Evolutionary conservation across 2,797 vertebrate genomes (phyloP).

Genomic region (Pipistrellus pygmaeus): DNA sequence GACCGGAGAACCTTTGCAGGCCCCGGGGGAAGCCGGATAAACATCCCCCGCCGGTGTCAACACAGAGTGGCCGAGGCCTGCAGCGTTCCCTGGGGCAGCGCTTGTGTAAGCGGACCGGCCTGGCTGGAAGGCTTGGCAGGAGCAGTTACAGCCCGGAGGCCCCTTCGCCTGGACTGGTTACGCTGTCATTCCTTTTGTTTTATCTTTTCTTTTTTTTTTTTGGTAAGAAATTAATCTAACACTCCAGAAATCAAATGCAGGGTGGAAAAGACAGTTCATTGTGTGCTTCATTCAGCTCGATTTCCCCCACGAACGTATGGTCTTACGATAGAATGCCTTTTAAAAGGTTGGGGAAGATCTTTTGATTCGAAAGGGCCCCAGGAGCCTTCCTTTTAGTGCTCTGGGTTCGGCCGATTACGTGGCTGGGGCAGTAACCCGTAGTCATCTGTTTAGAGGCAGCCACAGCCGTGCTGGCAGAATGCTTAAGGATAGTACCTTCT

Average conservation of each 20-base stretch:
- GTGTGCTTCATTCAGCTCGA: background rate
- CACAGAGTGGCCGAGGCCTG: background rate
- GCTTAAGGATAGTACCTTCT: background rate
- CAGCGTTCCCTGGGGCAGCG: background rate
- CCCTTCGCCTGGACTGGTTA: slow-evolving; percentile 19
- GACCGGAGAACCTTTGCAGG: slow-evolving; percentile 45
- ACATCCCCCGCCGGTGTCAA: slow-evolving; percentile 5
- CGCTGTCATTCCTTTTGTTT: background rate
- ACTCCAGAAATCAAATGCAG: background rate
- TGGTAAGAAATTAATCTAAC: background rate
- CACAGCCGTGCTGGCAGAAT: background rate
- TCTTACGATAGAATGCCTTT: slow-evolving; percentile 2
- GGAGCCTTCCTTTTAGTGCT: slow-evolving; percentile 29
- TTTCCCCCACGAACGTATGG: slow-evolving; percentile 21
- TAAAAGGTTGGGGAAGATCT: background rate
- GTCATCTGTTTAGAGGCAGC: background rate
- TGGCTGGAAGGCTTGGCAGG: background rate
- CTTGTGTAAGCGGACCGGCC: background rate
- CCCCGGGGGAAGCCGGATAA: background rate
- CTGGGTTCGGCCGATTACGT: slow-evolving; percentile 31
- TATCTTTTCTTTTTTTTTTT: background rate
- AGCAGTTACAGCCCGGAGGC: background rate
- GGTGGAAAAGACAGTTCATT: slow-evolving; percentile 13
- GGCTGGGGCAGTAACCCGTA: background rate
- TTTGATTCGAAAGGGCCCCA: background rate